Evolutionary conservation across 2,113 vertebrate species (phyloP).

Genomic region (Larimichthys crocea): DNA sequence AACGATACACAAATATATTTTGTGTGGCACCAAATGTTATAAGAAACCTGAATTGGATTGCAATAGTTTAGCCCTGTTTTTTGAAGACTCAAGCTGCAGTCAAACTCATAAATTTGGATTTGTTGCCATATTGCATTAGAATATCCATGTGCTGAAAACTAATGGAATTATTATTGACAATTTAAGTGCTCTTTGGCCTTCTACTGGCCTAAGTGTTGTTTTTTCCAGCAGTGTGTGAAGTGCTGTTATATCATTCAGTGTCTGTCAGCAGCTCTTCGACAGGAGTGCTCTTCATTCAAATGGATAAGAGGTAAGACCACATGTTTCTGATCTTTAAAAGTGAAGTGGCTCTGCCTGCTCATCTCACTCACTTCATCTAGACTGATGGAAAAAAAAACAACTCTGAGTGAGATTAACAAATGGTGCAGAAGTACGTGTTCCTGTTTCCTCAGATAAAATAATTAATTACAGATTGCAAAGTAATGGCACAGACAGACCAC

Average conservation of each 20-base stretch:
- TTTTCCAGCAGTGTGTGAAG: constrained; percentile 44
- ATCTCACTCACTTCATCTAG: constrained; percentile 8
- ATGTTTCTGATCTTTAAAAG: constrained; percentile 40
- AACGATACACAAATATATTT: neutral
- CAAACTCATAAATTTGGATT: neutral
- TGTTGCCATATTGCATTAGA: constrained; percentile 1
- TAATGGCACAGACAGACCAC: neutral
- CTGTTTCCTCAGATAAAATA: neutral
- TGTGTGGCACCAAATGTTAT: neutral
- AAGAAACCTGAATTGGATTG: neutral
- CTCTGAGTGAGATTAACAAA: neutral
- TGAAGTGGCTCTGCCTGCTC: constrained; percentile 33
- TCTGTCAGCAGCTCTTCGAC: constrained; percentile 25
- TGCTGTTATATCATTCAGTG: constrained; percentile 37
- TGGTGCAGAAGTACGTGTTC: constrained; percentile 1
- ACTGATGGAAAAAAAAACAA: neutral
- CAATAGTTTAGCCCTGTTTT: neutral
- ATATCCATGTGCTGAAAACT: constrained; percentile 21
- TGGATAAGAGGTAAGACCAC: constrained; percentile 20
- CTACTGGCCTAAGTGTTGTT: constrained; percentile 26
- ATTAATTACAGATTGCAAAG: neutral
- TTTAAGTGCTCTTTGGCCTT: constrained; percentile 38
- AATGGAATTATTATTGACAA: constrained; percentile 47
- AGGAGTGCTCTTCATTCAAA: constrained; percentile 34
- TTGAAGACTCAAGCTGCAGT: too few species aligned